Conservation (phyloP, 2,113 vertebrate species). For the Rhinolophus ferrumequinum region DNA sequence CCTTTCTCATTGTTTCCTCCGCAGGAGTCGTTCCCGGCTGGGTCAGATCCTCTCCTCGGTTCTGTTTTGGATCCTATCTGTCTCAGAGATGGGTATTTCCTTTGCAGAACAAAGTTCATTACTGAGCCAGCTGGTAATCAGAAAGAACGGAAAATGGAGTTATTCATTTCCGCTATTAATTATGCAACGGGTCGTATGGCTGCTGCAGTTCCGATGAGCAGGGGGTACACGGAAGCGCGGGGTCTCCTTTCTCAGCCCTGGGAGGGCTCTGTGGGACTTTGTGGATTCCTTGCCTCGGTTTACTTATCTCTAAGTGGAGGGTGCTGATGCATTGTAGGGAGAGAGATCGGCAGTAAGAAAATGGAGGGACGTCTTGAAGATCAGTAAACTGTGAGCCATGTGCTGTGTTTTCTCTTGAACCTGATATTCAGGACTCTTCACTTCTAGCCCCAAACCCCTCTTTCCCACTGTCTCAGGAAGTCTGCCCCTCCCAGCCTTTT, state of each 20-base stretch:
- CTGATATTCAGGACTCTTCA: fast-evolving
- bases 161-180: slow-evolving; percentile 41
- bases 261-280: not conserved
- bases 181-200: slow-evolving; percentile 45
- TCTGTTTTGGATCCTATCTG: not conserved
- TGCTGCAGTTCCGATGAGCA: no score
- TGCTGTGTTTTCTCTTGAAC: not conserved
- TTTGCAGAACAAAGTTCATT: slow-evolving; percentile 41
- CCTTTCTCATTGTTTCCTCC: fast-evolving
- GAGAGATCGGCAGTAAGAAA: fast-evolving
- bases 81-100: not conserved
- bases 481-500: fast-evolving
- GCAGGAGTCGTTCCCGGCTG: fast-evolving
- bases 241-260: not conserved
- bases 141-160: slow-evolving; percentile 30
- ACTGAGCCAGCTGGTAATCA: slow-evolving; percentile 47
- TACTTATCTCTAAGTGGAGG: not conserved
- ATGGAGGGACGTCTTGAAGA: fast-evolving
- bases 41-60: fast-evolving
- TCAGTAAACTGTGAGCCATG: fast-evolving
- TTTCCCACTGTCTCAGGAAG: not conserved
- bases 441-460: no score
- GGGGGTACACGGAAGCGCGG: not conserved
- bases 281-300: not conserved
- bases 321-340: not conserved